phyloP scores from a whole-genome alignment of 2,113 vertebrate genomes.

The Bucco capensis region DNA sequence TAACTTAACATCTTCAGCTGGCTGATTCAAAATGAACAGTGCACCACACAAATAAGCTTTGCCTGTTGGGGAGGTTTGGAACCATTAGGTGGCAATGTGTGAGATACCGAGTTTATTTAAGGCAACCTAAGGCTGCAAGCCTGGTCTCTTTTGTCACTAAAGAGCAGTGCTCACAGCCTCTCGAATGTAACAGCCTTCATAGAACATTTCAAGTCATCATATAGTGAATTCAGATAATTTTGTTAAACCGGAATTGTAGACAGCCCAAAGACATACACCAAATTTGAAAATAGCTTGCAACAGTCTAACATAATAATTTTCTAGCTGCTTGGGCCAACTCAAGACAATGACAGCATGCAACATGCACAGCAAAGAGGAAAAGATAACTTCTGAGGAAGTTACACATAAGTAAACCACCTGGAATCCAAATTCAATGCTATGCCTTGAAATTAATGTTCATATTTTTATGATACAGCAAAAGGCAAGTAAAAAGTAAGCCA shows the following conservation, averaged over 20 bases:
- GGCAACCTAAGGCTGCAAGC: not conserved
- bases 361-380: not conserved
- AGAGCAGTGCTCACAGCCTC: not conserved
- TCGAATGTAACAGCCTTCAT: not conserved
- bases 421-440: not conserved
- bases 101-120: not conserved
- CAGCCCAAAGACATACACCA: not conserved
- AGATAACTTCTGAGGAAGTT: not conserved
- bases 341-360: not conserved
- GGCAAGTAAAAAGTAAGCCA: not conserved
- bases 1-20: not conserved
- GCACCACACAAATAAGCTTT: not conserved
- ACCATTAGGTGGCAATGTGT: not conserved
- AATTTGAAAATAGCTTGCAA: not conserved
- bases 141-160: not conserved
- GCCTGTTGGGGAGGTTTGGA: fast-evolving
- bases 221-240: not conserved
- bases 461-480: not conserved
- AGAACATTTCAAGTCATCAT: conserved; percentile 10
- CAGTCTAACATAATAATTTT: not conserved
- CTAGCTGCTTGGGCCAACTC: not conserved
- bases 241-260: not conserved
- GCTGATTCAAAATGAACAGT: not conserved
- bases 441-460: not conserved
- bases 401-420: not conserved